Evolutionary conservation across 2,797 vertebrate species (phyloP).

Genomic region (Glyptemys insculpta): DNA sequence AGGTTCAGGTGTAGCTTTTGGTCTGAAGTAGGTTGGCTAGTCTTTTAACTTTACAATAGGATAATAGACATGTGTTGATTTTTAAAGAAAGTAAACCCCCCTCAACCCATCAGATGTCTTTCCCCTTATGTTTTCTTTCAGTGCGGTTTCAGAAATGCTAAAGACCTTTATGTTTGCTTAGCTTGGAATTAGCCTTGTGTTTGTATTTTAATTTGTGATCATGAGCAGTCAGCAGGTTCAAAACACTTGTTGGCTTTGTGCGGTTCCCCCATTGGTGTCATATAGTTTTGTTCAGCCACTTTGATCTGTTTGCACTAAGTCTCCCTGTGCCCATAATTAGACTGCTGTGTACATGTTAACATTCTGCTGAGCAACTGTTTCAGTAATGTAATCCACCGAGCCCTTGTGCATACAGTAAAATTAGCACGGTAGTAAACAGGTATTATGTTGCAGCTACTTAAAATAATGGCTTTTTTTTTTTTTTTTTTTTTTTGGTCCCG

Average conservation of each 20-base stretch:
- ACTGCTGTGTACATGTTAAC: conserved; percentile 37
- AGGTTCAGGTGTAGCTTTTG: background rate
- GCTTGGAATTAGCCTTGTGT: conserved; percentile 10
- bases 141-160: background rate
- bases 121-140: background rate
- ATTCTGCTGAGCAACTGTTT: conserved; percentile 27
- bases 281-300: conserved; percentile 3
- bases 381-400: conserved; percentile 9
- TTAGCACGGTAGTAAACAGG: conserved; percentile 21
- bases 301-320: conserved; percentile 38
- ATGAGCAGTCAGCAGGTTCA: conserved; percentile 17
- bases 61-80: background rate
- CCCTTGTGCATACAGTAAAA: background rate
- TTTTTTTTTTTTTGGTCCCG: background rate
- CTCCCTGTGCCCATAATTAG: conserved; percentile 27
- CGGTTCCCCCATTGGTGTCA: background rate
- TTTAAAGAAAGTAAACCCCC: background rate
- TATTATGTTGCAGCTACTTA: conserved; percentile 21
- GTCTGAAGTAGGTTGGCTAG: background rate
- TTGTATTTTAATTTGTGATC: background rate
- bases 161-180: conserved; percentile 50
- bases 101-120: background rate
- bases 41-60: background rate
- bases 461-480: background rate
- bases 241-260: conserved; percentile 43